phyloP scores from a whole-genome alignment of 1,140 invertebrate genomes.

The Chelonus insularis region DNA sequence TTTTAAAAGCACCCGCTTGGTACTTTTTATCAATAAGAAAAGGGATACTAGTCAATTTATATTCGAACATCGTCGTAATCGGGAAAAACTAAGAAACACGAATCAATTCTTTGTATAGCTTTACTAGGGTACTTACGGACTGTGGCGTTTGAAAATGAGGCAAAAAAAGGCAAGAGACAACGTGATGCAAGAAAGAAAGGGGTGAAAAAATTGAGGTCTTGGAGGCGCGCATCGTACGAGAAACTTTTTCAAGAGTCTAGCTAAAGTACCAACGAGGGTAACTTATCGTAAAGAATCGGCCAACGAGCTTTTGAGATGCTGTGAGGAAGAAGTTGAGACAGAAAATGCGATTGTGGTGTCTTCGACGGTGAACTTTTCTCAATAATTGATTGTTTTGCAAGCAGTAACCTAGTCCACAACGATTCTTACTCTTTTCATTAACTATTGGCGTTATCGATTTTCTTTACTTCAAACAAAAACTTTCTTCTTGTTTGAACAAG shows the following conservation, averaged over 20 bases:
- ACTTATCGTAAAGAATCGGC: constrained; percentile 26
- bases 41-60: constrained; percentile 37
- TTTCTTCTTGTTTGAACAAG: neutral
- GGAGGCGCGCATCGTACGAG: constrained; percentile 1
- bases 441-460: neutral
- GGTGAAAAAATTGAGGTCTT: constrained; percentile 10
- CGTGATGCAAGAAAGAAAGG: neutral
- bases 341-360: constrained; percentile 6
- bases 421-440: constrained; percentile 21
- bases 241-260: constrained; percentile 23
- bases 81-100: constrained; percentile 40
- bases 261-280: constrained; percentile 23
- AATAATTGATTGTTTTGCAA: constrained; percentile 57
- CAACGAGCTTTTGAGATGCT: neutral
- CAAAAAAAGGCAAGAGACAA: constrained; percentile 28
- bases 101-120: constrained; percentile 38
- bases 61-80: constrained; percentile 42
- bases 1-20: neutral
- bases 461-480: constrained; percentile 5
- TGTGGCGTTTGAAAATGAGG: constrained; percentile 18
- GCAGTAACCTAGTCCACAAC: constrained; percentile 36
- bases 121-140: constrained; percentile 16
- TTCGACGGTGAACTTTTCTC: constrained; percentile 41
- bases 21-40: neutral
- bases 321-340: neutral